phyloP scores from a whole-genome alignment of 2,888 invertebrate genomes.

The Rotaria magnacalcarata region DNA sequence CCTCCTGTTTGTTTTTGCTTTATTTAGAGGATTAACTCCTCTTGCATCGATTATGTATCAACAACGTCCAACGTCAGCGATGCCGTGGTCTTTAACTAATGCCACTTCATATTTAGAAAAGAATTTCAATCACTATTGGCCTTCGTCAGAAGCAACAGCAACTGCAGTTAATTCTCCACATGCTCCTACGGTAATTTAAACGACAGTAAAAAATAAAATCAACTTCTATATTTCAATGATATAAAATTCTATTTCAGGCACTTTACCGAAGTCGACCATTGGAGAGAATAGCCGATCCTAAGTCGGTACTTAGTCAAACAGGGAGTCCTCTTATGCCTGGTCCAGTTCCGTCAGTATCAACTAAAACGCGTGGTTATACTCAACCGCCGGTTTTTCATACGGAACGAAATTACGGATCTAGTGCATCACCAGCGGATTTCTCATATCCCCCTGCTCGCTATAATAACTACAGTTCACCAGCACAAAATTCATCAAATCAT shows the following conservation, averaged over 20 bases:
- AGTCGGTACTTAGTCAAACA: conserved; percentile 44
- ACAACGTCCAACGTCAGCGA: conserved; percentile 21
- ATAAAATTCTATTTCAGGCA: not conserved
- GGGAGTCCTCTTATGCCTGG: conserved; percentile 46
- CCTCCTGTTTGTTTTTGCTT: not conserved
- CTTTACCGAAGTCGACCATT: conserved; percentile 40
- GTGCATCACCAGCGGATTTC: no score
- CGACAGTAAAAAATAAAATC: no score
- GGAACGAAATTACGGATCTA: not conserved
- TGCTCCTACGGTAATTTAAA: conserved; percentile 34
- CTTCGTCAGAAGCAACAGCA: not conserved
- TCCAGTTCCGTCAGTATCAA: not conserved
- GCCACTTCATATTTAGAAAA: not conserved
- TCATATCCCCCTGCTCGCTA: not conserved
- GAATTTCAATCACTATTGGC: not conserved
- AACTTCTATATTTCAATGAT: not conserved
- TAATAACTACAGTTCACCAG: not conserved
- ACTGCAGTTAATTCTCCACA: not conserved
- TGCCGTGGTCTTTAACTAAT: conserved; percentile 12
- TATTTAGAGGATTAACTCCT: conserved; percentile 37
- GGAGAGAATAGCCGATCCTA: conserved; percentile 42
- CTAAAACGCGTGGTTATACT: not conserved
- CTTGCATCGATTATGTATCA: conserved; percentile 1
- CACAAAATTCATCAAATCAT: not conserved
- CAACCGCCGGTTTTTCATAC: not conserved